Evolutionary conservation across 2,888 invertebrate species (phyloP), one percentile per base, ranked within the genome.

Genomic region (Choreutis nemorana): DNA sequence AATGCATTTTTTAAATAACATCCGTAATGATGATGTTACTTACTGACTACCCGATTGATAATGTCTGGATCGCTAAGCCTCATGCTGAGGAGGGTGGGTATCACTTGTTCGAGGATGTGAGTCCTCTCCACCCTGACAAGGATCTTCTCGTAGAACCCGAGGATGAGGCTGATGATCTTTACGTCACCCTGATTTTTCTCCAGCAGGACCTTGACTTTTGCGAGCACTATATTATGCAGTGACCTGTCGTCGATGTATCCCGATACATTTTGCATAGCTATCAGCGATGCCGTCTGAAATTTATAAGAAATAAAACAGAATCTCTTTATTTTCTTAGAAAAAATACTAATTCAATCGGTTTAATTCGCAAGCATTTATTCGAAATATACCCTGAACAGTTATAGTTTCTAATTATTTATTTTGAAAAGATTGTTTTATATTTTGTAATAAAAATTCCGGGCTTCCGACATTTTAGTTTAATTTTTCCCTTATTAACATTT

Each of bases 31-130:
- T n/a, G n/a, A n/a, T n/a, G 31, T 37, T 78, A 93, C 94, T 92
- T 86, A 97, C 97, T 90, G 71, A 96, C 93, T 61, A 95, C 90
- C 62, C 93, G 87, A 60, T 90, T 84, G 41, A 93, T 87, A 46
- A 96, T 89, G 55, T 94, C 91, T 5, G 95, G 91, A 63, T 97
- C 95, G 40, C 87, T 87, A 27, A 94, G 84, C 37, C 90, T 86
- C 47, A 95, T 91, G 45, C 90, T 89, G 53, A 90, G 89, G 16
- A 97, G 81, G 40, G 97, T 83, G 1, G 96, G 96, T 41, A 97
- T 82, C 25, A 97, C 91, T 50, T 94, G 91, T 49, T 95, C 95
- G 47, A 94, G 85, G 33, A 97, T 90, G 64, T 94, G 91, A 33
- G 86, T 85, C 52, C 90, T 87, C 46, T 97, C 95, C 42, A 97